Evolutionary conservation across 1,140 invertebrate genomes (phyloP), one percentile per base, ranked within the genome.

Genomic region (Anthonomus grandis): DNA sequence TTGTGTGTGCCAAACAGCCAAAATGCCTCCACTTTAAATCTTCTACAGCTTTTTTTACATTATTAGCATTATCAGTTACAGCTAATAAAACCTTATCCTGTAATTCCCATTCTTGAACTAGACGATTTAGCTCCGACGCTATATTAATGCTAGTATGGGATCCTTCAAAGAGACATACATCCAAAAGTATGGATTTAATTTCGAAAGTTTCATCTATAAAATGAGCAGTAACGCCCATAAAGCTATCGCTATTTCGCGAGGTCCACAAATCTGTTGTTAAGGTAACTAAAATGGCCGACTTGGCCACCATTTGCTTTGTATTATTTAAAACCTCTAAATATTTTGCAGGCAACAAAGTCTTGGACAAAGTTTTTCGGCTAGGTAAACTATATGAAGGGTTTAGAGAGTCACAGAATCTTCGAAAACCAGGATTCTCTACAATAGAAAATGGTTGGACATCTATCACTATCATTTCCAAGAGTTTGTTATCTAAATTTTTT

Each of bases 371-470:
- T 60, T 70, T 71, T 41, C 60, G 38, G 18, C 42, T 49, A 15
- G 64, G 70, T 21, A 72, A 48, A 3, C 57, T 31, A 37, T 69
- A 71, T 17, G 37, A 47, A 2, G 69, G 64, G 61, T 69, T 69
- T 37, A 72, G 42, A n/a, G 42, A 27, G 12, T 41, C 47, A 5
- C 52, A 58, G 46, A 67, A 71, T 21, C 24, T 27, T 47, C 41
- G 57, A 56, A 71, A 71, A 4, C 62, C 65, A 19, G 54, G 4
- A 49, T 69, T 63, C 59, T 69, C 65, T 4, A 70, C 66, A 15
- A 70, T 51, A 6, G 60, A 58, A 57, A 70, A 69, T 23, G 65
- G 65, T 50, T 71, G 66, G 48, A 19, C 25, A 6, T 39, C 27
- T 17, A 41, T 18, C 3, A 15, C 15, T 21, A 44, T 8, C 19